These are phyloP conservation scores for Calcarius lapponicus DNA, from an alignment of 2,797 vertebrate species.

Conservation along the genomic window DNA sequence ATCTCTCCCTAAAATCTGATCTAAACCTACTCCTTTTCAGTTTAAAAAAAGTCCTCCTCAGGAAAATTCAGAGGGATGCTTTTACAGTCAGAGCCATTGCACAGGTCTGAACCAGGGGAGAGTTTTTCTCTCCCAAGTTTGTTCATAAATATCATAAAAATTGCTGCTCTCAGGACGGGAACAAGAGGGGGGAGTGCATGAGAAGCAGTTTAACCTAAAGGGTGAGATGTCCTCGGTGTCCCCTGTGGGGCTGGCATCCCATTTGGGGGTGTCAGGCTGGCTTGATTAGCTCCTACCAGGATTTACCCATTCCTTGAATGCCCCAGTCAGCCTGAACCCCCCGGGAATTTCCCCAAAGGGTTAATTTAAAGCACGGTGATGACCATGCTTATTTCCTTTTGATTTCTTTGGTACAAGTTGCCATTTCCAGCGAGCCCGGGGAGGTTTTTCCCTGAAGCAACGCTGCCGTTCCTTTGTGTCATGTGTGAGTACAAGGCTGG, in stretches of 20 bases:
- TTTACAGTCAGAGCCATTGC: neutral
- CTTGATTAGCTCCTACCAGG: neutral
- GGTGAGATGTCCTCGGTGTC: neutral
- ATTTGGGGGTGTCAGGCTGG: neutral
- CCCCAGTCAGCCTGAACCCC: neutral
- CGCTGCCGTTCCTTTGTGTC: constrained; percentile 7
- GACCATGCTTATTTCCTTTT: constrained; percentile 10
- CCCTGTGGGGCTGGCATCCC: neutral
- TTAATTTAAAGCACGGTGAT: constrained; percentile 20
- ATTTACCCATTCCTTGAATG: neutral
- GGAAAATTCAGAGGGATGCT: neutral
- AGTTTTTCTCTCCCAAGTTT: neutral
- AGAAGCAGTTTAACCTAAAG: neutral
- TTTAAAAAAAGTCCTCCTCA: neutral
- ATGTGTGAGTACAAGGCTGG: neutral
- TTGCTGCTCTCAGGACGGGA: neutral
- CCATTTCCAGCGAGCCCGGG: neutral
- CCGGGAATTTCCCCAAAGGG: neutral
- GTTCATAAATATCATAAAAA: neutral
- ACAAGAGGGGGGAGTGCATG: neutral
- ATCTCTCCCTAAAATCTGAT: neutral
- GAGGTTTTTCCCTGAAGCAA: constrained; percentile 19
- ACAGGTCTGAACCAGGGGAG: neutral
- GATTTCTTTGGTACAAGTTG: constrained; percentile 26
- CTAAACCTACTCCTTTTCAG: neutral